These are phyloP conservation scores for Leucoraja erinaceus DNA, from an alignment of 2,113 vertebrate species.

Conservation along the genomic window DNA sequence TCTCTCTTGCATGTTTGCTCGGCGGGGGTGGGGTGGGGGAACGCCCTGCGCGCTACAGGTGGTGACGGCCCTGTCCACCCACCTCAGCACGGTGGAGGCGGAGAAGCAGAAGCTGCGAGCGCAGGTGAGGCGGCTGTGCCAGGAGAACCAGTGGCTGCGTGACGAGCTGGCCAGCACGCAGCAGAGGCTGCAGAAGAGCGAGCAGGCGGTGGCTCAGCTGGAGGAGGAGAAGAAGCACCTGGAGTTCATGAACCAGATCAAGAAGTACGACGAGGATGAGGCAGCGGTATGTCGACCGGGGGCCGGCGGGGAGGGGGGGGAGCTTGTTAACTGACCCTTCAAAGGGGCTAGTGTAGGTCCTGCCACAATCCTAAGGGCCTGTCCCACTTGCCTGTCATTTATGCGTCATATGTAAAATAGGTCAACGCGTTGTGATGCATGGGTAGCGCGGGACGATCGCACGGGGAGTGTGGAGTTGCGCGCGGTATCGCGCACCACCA, in stretches of 20 bases:
- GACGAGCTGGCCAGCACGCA: constrained; percentile 56
- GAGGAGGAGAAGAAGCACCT: constrained; percentile 56
- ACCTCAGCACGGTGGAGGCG: constrained; percentile 69
- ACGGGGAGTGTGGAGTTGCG: too few relatives aligned
- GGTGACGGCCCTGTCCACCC: constrained; percentile 71
- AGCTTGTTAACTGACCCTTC: too few relatives aligned
- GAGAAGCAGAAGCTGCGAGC: constrained; percentile 79
- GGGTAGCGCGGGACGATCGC: too few relatives aligned
- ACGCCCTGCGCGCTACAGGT: constrained; percentile 53
- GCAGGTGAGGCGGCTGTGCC: constrained; percentile 70
- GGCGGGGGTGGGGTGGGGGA: too few relatives aligned
- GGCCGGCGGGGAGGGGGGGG: too few relatives aligned
- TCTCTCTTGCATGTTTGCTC: not conserved
- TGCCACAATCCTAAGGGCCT: too few relatives aligned
- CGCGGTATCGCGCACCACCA: too few relatives aligned
- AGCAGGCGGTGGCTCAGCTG: constrained; percentile 51
- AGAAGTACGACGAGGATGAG: constrained; percentile 42
- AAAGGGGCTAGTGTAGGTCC: not conserved
- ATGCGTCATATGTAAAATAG: too few relatives aligned
- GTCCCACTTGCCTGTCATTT: too few relatives aligned
- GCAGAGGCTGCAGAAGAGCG: constrained; percentile 48
- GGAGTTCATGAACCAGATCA: constrained; percentile 60
- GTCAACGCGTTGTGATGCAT: too few relatives aligned
- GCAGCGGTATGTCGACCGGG: not conserved
- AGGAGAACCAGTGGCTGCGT: constrained; percentile 78